These are phyloP conservation scores for Poliocrania exsul DNA, from an alignment of 2,797 vertebrate genomes.

Conservation along the genomic window DNA sequence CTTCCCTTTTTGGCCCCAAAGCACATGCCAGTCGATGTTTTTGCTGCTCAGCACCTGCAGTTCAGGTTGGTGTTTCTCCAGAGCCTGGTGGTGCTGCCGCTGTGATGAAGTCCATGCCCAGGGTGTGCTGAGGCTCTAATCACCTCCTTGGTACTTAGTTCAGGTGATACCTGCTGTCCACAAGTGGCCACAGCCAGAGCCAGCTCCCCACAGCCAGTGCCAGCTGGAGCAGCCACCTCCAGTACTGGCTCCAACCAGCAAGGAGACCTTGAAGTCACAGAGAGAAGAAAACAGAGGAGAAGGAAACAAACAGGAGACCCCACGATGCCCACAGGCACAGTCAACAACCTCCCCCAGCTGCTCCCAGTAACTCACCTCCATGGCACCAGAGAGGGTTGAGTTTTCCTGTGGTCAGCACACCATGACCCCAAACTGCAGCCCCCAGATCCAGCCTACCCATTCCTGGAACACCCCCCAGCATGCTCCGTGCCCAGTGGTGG, in stretches of 20 bases:
- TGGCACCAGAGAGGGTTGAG: accelerated
- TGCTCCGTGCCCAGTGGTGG: background rate
- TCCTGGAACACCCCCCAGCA: background rate
- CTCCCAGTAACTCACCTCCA: background rate
- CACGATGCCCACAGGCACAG: accelerated
- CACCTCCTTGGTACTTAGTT: background rate
- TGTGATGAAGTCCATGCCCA: background rate
- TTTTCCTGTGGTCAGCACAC: background rate
- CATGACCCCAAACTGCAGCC: accelerated
- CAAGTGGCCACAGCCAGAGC: accelerated
- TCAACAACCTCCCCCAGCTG: accelerated
- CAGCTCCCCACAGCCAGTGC: accelerated
- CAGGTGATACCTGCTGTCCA: background rate
- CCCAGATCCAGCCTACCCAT: background rate
- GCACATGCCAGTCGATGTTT: accelerated
- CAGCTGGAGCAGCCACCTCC: accelerated
- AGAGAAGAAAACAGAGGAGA: background rate
- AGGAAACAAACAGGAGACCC: background rate
- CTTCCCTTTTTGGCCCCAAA: background rate
- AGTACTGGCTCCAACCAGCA: background rate
- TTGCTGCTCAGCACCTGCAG: background rate
- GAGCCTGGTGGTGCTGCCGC: background rate
- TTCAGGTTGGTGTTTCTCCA: background rate
- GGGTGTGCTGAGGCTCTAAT: accelerated
- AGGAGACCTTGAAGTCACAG: background rate